Conservation (phyloP, 2,797 vertebrate species). For the Coranthus polyacanthus region DNA sequence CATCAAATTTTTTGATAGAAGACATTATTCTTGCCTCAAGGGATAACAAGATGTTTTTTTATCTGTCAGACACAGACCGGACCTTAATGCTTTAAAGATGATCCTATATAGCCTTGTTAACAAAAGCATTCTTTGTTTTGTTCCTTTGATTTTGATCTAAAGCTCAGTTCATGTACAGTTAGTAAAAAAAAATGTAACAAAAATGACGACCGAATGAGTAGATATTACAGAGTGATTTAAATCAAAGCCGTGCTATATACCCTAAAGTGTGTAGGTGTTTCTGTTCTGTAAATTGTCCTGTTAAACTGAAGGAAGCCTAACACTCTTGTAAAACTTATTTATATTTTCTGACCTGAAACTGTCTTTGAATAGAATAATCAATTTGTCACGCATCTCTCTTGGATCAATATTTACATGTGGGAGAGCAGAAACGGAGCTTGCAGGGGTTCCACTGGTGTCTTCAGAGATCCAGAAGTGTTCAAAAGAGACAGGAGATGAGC, state of each 20-base stretch:
- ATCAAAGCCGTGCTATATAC: background rate
- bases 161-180: slow-evolving; percentile 1
- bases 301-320: slow-evolving; percentile 28
- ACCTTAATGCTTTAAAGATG: slow-evolving; percentile 44
- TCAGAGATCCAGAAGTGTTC: slow-evolving; percentile 50
- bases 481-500: slow-evolving; percentile 47
- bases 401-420: slow-evolving; percentile 74
- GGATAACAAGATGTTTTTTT: slow-evolving; percentile 66
- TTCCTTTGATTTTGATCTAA: slow-evolving; percentile 2
- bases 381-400: slow-evolving; percentile 69
- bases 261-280: background rate
- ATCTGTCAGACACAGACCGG: slow-evolving; percentile 40
- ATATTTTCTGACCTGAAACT: slow-evolving; percentile 65
- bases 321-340: slow-evolving; percentile 61
- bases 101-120: slow-evolving; percentile 42
- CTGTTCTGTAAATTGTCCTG: slow-evolving; percentile 2
- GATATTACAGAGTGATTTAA: background rate
- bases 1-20: slow-evolving; percentile 72
- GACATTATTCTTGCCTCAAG: slow-evolving; percentile 66
- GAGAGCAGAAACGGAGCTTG: slow-evolving; percentile 53
- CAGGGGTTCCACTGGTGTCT: slow-evolving; percentile 61
- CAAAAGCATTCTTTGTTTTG: slow-evolving; percentile 9
- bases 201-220: background rate
- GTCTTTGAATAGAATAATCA: slow-evolving; percentile 68
- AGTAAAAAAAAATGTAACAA: background rate